A percentile compares a stretch with the other conserved stretches of the same genome.
phyloP scores from a whole-genome alignment of 1,140 invertebrate genomes.

The Musca vetustissima region DNA sequence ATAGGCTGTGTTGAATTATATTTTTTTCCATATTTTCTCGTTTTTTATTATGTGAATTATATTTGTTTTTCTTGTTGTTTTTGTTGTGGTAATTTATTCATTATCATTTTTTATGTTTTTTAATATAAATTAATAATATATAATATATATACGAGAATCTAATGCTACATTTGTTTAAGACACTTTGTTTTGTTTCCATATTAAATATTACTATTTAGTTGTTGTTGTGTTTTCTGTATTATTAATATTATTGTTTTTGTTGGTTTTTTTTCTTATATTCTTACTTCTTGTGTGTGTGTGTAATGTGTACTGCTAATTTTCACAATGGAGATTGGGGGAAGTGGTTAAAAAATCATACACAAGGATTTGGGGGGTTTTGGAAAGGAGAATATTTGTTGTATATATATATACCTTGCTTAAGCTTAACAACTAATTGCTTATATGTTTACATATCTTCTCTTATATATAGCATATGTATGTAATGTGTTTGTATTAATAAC shows the following conservation, averaged over 20 bases:
- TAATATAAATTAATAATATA: constrained; percentile 18
- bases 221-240: neutral
- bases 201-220: constrained; percentile 23
- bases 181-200: constrained; percentile 19
- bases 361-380: too few relatives aligned
- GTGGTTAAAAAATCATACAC: neutral
- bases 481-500: constrained; percentile 5
- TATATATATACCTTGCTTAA: neutral
- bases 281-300: constrained; percentile 1
- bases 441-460: constrained; percentile 1
- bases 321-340: neutral
- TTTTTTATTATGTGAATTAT: neutral
- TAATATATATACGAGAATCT: constrained; percentile 18
- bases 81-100: neutral
- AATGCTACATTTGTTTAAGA: constrained; percentile 22
- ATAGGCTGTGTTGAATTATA: too few relatives aligned
- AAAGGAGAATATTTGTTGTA: too few relatives aligned
- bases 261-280: neutral
- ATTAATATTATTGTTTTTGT: neutral
- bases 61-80: neutral
- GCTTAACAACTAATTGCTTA: constrained; percentile 17
- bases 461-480: constrained; percentile 5
- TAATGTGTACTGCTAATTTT: constrained; percentile 1
- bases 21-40: neutral
- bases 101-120: neutral